phyloP scores from a whole-genome alignment of 2,888 invertebrate species.

The Lamproptera curius region DNA sequence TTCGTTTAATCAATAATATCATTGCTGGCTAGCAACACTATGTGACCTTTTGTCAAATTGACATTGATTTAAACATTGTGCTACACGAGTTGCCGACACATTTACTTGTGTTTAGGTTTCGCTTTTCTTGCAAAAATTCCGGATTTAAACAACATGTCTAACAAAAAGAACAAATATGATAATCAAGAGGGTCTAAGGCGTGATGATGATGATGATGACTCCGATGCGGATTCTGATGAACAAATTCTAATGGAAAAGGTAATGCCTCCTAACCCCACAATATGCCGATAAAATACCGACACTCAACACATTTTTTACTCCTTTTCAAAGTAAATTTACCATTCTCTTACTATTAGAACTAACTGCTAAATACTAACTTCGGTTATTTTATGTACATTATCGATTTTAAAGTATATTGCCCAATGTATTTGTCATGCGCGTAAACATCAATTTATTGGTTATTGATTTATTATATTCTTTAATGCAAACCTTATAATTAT shows the following conservation, averaged over 20 bases:
- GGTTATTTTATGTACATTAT: neutral
- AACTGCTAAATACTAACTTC: neutral
- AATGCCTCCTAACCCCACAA: conserved; percentile 12
- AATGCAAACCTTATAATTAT: too few species aligned
- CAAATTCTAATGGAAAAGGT: conserved; percentile 79
- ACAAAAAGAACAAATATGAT: conserved; percentile 65
- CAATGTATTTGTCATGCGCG: too few species aligned
- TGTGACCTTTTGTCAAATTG: too few species aligned
- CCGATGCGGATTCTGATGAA: conserved; percentile 69
- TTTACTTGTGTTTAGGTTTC: neutral
- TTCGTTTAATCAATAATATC: too few species aligned
- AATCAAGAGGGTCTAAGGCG: conserved; percentile 64
- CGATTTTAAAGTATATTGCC: too few species aligned
- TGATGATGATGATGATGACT: conserved; percentile 65
- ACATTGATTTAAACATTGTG: too few species aligned
- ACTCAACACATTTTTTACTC: too few species aligned
- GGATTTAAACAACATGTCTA: conserved; percentile 50
- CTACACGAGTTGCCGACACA: too few species aligned
- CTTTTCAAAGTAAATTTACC: neutral
- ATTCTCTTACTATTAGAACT: neutral
- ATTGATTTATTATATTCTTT: too few species aligned
- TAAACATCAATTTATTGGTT: too few species aligned
- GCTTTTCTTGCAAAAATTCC: conserved; percentile 13
- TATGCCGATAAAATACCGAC: neutral
- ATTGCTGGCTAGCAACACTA: too few species aligned